Evolutionary conservation across 1,140 invertebrate genomes (phyloP).

Genomic region (Gyrodactylus salaris): DNA sequence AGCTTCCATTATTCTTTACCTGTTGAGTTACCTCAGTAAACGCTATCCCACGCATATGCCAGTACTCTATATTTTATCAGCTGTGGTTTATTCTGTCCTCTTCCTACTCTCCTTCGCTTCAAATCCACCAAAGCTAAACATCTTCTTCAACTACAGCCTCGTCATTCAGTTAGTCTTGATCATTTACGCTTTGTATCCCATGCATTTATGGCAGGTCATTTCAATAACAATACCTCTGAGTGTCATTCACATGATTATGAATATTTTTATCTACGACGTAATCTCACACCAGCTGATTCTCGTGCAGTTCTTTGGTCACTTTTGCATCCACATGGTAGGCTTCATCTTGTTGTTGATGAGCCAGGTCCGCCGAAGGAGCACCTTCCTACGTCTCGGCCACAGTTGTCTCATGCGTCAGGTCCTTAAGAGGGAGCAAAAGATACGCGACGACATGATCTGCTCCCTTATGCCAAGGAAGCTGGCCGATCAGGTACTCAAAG

Average conservation of each 20-base stretch:
- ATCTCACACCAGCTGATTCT: not conserved
- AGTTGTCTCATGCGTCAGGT: not conserved
- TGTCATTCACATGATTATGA: not conserved
- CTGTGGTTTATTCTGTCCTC: too few relatives aligned
- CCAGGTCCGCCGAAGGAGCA: not conserved
- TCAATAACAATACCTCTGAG: not conserved
- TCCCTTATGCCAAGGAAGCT: not conserved
- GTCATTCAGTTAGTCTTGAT: not conserved
- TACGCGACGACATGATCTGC: not conserved
- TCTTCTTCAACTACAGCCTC: not conserved
- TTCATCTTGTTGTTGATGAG: not conserved
- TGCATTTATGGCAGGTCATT: not conserved
- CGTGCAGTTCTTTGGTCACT: not conserved
- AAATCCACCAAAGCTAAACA: too few relatives aligned
- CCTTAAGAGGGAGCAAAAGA: not conserved
- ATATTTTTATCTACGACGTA: not conserved
- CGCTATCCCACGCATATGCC: too few relatives aligned
- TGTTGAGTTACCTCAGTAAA: not conserved
- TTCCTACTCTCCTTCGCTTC: too few relatives aligned
- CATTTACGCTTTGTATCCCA: not conserved
- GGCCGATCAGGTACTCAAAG: not conserved
- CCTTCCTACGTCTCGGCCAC: slow-evolving; percentile 1
- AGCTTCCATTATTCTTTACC: not conserved
- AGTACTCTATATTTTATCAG: too few relatives aligned
- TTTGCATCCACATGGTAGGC: not conserved